Evolutionary conservation across 2,888 invertebrate species (phyloP).

Genomic region (Hypomecis atomaria): DNA sequence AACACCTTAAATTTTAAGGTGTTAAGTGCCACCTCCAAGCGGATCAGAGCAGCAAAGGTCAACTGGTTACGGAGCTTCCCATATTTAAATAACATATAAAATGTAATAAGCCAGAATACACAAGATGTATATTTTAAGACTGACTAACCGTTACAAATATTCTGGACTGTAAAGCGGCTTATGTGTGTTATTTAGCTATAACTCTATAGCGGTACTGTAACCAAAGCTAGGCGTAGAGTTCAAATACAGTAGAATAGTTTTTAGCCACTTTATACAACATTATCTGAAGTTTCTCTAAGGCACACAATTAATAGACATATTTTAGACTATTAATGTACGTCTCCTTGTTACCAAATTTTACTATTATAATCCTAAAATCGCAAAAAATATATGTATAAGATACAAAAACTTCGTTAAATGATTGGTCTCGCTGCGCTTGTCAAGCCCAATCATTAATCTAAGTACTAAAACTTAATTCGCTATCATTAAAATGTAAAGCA

Average conservation of each 20-base stretch:
- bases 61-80: conserved; percentile 37
- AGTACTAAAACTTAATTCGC: too few relatives aligned
- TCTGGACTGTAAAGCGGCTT: conserved; percentile 64
- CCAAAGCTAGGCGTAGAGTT: conserved; percentile 29
- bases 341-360: too few relatives aligned
- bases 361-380: too few relatives aligned
- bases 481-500: too few relatives aligned
- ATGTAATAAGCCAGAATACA: conserved; percentile 40
- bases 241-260: conserved; percentile 26
- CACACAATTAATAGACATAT: too few relatives aligned
- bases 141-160: conserved; percentile 58
- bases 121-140: conserved; percentile 34
- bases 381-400: too few relatives aligned
- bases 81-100: conserved; percentile 41
- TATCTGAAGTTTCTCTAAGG: too few relatives aligned
- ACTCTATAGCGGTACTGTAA: conserved; percentile 42
- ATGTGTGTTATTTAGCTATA: conserved; percentile 57
- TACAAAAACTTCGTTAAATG: too few relatives aligned
- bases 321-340: too few relatives aligned
- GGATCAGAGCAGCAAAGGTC: conserved; percentile 31
- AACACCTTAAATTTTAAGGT: conserved; percentile 1
- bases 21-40: conserved; percentile 18
- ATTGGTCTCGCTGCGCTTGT: too few relatives aligned
- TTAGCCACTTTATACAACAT: not conserved
- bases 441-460: too few relatives aligned